Percentiles rank a stretch among this genome's conserved stretches.
Conservation (phyloP, 2,888 invertebrate species). For the Vanessa cardui region DNA sequence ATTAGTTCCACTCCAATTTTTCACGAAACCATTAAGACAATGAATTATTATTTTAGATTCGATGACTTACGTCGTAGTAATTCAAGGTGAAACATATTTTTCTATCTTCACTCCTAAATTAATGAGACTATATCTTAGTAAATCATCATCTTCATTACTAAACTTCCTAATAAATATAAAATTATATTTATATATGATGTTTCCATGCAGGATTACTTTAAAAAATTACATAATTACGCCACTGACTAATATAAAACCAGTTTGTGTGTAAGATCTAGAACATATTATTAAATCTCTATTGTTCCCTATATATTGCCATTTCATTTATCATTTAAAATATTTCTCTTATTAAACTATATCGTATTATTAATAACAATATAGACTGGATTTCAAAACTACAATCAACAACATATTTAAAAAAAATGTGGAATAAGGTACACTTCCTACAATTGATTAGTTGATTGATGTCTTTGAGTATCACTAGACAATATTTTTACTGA, state of each 20-base stretch:
- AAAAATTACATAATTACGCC: background rate
- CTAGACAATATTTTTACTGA: too few species aligned
- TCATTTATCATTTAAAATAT: slow-evolving; percentile 18
- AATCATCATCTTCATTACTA: too few species aligned
- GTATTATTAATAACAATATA: slow-evolving; percentile 1
- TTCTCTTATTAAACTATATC: background rate
- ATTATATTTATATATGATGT: background rate
- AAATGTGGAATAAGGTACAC: background rate
- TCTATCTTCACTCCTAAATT: too few species aligned
- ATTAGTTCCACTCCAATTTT: too few species aligned
- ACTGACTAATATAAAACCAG: slow-evolving; percentile 2
- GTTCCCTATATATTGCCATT: slow-evolving; percentile 38
- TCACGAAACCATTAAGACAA: too few species aligned
- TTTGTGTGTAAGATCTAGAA: slow-evolving; percentile 1
- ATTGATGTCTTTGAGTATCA: too few species aligned
- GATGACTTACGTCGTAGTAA: too few species aligned
- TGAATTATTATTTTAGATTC: too few species aligned
- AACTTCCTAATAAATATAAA: background rate
- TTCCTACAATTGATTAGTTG: too few species aligned
- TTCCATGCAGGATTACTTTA: too few species aligned
- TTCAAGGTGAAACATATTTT: too few species aligned
- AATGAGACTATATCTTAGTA: too few species aligned
- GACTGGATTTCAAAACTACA: background rate
- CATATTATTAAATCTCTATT: slow-evolving; percentile 25
- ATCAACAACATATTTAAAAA: background rate